Conservation (phyloP, 2,888 invertebrate species). For the Eurois occulta region DNA sequence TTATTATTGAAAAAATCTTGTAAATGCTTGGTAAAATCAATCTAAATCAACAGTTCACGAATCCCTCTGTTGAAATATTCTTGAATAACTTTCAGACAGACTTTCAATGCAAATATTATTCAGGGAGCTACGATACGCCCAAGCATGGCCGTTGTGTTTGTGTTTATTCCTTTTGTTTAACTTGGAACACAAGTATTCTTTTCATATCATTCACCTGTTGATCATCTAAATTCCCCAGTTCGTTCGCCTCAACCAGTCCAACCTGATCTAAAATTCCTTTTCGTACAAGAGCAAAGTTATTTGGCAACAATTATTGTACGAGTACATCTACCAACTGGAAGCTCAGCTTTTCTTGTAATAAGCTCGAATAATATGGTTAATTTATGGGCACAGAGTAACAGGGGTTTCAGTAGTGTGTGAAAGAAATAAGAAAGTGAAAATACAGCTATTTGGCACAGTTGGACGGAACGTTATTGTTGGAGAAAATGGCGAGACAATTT, state of each 20-base stretch:
- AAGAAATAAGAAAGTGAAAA: slow-evolving; percentile 56
- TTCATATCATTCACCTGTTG: slow-evolving; percentile 58
- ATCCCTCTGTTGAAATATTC: slow-evolving; percentile 23
- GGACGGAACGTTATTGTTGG: slow-evolving; percentile 32
- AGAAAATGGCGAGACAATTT: slow-evolving; percentile 23
- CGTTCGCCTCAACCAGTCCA: slow-evolving; percentile 43
- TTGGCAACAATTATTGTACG: slow-evolving; percentile 50
- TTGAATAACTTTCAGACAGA: slow-evolving; percentile 5
- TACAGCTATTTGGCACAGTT: slow-evolving; percentile 40
- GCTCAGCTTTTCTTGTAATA: slow-evolving; percentile 38
- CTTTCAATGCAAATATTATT: slow-evolving; percentile 46
- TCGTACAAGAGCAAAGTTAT: slow-evolving; percentile 38
- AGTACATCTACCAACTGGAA: slow-evolving; percentile 40
- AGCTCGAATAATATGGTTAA: slow-evolving; percentile 53
- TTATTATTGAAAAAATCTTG: neutral
- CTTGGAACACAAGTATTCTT: slow-evolving; percentile 36
- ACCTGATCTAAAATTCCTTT: slow-evolving; percentile 50
- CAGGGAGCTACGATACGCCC: slow-evolving; percentile 20
- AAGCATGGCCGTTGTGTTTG: slow-evolving; percentile 16
- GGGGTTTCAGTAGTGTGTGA: slow-evolving; percentile 33
- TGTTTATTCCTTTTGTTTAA: slow-evolving; percentile 40
- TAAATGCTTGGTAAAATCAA: neutral
- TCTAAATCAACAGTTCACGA: neutral
- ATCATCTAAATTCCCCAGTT: slow-evolving; percentile 37
- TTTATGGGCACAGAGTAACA: slow-evolving; percentile 46